Evolutionary conservation across 2,888 invertebrate genomes (phyloP).

Genomic region (Dicranocentrus wangi): DNA sequence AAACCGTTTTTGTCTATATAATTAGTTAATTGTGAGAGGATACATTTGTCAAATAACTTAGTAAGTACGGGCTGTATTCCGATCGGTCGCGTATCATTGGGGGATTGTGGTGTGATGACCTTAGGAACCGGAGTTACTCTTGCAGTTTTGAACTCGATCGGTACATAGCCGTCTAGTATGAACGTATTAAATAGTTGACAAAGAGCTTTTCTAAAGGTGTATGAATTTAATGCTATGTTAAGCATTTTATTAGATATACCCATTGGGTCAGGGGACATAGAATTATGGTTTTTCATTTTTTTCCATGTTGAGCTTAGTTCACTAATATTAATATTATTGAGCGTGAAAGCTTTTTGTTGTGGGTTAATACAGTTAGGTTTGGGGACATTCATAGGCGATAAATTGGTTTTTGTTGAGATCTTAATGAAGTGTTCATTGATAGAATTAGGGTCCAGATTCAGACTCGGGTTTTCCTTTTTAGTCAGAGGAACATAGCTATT

Average conservation of each 20-base stretch:
- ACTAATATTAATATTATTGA: background rate
- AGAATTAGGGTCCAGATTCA: background rate
- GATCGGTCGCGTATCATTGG: constrained; percentile 42
- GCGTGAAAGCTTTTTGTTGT: background rate
- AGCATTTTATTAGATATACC: background rate
- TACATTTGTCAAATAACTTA: constrained; percentile 46
- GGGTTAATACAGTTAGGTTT: background rate
- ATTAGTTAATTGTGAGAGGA: constrained; percentile 10
- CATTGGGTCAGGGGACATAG: background rate
- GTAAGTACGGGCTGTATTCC: constrained; percentile 36
- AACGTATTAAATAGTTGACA: constrained; percentile 5
- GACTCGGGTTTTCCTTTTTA: background rate
- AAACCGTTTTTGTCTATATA: constrained; percentile 35
- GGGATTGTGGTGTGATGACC: background rate
- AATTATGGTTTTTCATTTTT: constrained; percentile 15
- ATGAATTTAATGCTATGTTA: background rate
- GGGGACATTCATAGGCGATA: background rate
- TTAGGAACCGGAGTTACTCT: constrained; percentile 28
- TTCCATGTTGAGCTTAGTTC: background rate
- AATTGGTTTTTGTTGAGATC: background rate
- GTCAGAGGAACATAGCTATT: background rate
- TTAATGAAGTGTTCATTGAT: constrained; percentile 1
- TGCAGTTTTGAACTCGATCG: constrained; percentile 9
- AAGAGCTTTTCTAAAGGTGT: background rate
- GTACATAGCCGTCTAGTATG: constrained; percentile 4